Percentiles rank a stretch among this genome's conserved stretches.
Conservation (phyloP, 2,888 invertebrate species). For the Hecatera dysodea region DNA sequence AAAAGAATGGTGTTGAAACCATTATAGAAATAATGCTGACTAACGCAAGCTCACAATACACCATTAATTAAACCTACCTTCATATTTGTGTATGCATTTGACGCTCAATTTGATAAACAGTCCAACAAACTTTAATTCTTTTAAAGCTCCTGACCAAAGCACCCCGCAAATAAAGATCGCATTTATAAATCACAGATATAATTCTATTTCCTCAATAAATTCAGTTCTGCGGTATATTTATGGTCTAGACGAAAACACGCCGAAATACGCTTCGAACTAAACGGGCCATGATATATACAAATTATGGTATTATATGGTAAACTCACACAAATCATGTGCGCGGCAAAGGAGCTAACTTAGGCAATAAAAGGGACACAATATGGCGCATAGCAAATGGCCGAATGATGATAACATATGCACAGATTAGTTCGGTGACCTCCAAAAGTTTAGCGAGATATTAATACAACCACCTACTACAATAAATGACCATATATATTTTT, state of each 20-base stretch:
- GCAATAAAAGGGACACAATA: conserved; percentile 81
- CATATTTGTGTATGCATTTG: background rate
- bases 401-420: conserved; percentile 78
- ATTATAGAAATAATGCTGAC: background rate
- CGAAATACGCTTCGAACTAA: conserved; percentile 56
- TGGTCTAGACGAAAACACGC: conserved; percentile 57
- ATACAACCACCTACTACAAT: conserved; percentile 9
- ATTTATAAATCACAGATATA: conserved; percentile 49
- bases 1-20: too few relatives aligned
- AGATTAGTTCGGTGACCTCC: conserved; percentile 55
- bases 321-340: conserved; percentile 75
- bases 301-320: conserved; percentile 65
- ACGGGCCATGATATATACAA: conserved; percentile 63
- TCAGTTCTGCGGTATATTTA: conserved; percentile 55
- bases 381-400: conserved; percentile 75
- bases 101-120: background rate
- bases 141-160: conserved; percentile 23
- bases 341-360: conserved; percentile 74
- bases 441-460: conserved; percentile 41
- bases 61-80: background rate
- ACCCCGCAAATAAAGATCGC: conserved; percentile 29
- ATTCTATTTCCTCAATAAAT: conserved; percentile 59
- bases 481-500: conserved; percentile 3
- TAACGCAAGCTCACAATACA: background rate
- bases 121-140: conserved; percentile 11